Evolutionary conservation across 2,797 vertebrate genomes (phyloP), one percentile per base, ranked within the genome.

Genomic region (Arrhamphus sclerolepis): DNA sequence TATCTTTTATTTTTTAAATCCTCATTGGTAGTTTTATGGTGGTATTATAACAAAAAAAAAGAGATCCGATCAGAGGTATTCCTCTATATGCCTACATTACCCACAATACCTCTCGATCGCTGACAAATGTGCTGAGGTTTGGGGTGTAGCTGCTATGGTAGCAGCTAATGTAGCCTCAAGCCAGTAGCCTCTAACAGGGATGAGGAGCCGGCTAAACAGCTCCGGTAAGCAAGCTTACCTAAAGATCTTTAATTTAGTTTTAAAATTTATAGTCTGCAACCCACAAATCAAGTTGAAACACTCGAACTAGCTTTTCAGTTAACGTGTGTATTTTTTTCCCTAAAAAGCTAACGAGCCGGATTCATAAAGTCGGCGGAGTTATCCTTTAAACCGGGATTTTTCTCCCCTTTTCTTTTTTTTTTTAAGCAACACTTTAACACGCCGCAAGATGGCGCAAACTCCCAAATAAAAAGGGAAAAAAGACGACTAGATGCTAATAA

Each of bases 381-480:
- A 13, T 47, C 19, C 10, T 46, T 54, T 20, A 19, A 42, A 10
- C 4, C 50, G 43, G 18, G 41, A 20, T 62, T 53, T 38, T 21
- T n/a, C n/a, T n/a, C n/a, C n/a, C n/a, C n/a, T 48, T 42, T 38
- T 69, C 19, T 10, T 34, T 34, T 62, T 50, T 34, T 31, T 48
- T 31, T 39, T 26, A 0, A 26, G 64, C 54, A 56, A 9, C 17
- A 28, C 56, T 13, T 55, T 0, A 20, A 55, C 19, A 11, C 56
- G 60, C 85, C 92, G 72, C 72, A 71, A 89, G 91, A 78, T 87
- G 89, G 69, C 86, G 38, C 43, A 2, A 47, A 5, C 44, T 16
- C n/a, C 82, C 56, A 65, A 38, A 38, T 38, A 52, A 1, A 31
- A 38, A 52, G 61, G 5, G 10, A 14, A 19, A 6, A 6, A 21